phyloP scores from a whole-genome alignment of 2,888 invertebrate genomes.

The Agonopterix subpropinquella region DNA sequence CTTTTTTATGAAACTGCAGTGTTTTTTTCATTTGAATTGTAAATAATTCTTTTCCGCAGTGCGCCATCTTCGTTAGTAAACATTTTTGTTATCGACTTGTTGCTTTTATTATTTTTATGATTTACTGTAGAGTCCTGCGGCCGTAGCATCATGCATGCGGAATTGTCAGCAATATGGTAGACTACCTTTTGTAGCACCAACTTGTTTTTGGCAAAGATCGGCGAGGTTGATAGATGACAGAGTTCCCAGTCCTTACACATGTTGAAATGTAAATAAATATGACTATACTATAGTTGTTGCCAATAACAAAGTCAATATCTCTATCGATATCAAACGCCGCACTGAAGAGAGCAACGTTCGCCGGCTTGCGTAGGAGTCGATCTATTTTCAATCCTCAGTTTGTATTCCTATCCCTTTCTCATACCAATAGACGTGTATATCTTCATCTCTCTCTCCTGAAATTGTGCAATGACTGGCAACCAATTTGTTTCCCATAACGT shows the following conservation, averaged over 20 bases:
- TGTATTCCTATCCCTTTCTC: constrained; percentile 36
- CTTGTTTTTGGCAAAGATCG: too few relatives aligned
- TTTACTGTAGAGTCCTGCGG: too few relatives aligned
- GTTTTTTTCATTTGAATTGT: constrained; percentile 2
- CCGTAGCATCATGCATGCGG: too few relatives aligned
- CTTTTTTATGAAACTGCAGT: background rate
- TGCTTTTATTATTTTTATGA: too few relatives aligned
- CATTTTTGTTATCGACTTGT: too few relatives aligned
- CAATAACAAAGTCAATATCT: too few relatives aligned
- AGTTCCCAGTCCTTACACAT: too few relatives aligned
- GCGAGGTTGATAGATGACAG: too few relatives aligned
- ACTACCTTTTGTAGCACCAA: too few relatives aligned
- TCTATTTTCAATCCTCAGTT: constrained; percentile 61
- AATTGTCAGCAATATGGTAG: too few relatives aligned
- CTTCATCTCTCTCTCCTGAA: constrained; percentile 25
- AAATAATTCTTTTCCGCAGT: constrained; percentile 8
- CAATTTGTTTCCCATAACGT: constrained; percentile 38
- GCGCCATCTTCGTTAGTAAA: constrained; percentile 2
- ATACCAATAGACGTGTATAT: constrained; percentile 17
- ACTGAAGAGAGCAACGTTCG: constrained; percentile 63
- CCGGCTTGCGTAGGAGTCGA: constrained; percentile 58
- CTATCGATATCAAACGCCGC: constrained; percentile 4
- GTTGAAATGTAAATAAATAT: too few relatives aligned
- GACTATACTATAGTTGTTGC: too few relatives aligned
- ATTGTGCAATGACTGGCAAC: constrained; percentile 71